A percentile compares a stretch with the other conserved stretches of the same genome.
Conservation (phyloP, 2,113 vertebrate genomes). For the Rhabdornis inornatus region DNA sequence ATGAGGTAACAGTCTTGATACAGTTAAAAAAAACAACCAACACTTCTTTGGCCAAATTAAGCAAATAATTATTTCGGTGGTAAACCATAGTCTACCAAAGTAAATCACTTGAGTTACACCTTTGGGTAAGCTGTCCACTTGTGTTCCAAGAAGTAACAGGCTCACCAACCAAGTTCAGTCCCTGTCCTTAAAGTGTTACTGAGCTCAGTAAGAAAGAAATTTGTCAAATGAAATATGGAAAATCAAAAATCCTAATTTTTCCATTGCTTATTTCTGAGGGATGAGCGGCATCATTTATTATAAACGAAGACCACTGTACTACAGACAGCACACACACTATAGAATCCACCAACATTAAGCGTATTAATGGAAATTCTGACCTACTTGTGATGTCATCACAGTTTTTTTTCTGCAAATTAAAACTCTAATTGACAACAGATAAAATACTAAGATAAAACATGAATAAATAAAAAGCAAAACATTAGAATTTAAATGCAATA, state of each 20-base stretch:
- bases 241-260: not conserved
- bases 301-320: not conserved
- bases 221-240: not conserved
- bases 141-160: not conserved
- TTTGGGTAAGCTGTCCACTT: not conserved
- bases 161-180: not conserved
- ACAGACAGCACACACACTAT: not conserved
- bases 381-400: not conserved
- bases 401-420: not conserved
- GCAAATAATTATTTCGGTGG: not conserved
- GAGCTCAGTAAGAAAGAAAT: not conserved
- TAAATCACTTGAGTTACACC: not conserved
- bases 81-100: not conserved
- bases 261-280: not conserved
- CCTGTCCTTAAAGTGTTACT: not conserved
- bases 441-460: not conserved
- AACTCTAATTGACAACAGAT: not conserved
- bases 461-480: not conserved
- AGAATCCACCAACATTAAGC: not conserved
- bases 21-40: not conserved
- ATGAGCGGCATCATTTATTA: not conserved
- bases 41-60: not conserved
- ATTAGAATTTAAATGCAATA: not conserved
- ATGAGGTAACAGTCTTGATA: not conserved
- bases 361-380: not conserved